Conservation (phyloP, 2,797 vertebrate genomes). For the Amniataba percoides region DNA sequence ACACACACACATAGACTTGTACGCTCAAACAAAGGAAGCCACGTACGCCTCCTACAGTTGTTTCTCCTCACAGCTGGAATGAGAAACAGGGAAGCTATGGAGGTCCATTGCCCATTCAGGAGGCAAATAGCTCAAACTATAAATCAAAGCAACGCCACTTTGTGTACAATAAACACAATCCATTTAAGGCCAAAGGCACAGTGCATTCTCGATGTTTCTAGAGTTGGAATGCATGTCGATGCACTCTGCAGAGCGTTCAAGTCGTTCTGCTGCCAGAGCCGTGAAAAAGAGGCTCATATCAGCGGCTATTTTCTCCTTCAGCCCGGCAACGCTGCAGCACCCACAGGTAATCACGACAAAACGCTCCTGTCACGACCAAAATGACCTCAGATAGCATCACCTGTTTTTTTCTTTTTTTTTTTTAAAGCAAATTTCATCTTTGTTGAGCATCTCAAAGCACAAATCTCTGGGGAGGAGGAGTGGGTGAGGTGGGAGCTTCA, state of each 20-base stretch:
- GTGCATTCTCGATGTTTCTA: neutral
- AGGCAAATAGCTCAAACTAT: constrained; percentile 46
- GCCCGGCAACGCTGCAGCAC: constrained; percentile 20
- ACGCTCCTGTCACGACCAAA: constrained; percentile 49
- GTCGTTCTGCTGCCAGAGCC: constrained; percentile 14
- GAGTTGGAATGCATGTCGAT: constrained; percentile 24
- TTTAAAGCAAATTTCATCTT: constrained; percentile 67
- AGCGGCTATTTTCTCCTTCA: constrained; percentile 24
- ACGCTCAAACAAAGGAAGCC: constrained; percentile 45
- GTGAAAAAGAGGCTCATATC: constrained; percentile 39
- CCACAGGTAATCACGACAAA: constrained; percentile 66
- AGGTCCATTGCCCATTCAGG: constrained; percentile 49
- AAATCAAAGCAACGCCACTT: constrained; percentile 53
- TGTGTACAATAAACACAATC: constrained; percentile 42
- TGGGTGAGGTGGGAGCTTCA: constrained; percentile 64
- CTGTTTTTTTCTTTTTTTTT: neutral
- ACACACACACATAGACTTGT: neutral
- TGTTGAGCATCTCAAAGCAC: constrained; percentile 52
- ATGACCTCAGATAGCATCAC: constrained; percentile 64
- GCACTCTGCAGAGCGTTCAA: constrained; percentile 32
- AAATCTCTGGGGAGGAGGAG: constrained; percentile 67
- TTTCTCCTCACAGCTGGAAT: constrained; percentile 62
- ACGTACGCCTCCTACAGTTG: constrained; percentile 55
- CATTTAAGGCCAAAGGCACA: constrained; percentile 27
- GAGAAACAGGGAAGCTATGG: constrained; percentile 27